Evolutionary conservation across 2,888 invertebrate genomes (phyloP).

Genomic region (Lochmaea capreae): DNA sequence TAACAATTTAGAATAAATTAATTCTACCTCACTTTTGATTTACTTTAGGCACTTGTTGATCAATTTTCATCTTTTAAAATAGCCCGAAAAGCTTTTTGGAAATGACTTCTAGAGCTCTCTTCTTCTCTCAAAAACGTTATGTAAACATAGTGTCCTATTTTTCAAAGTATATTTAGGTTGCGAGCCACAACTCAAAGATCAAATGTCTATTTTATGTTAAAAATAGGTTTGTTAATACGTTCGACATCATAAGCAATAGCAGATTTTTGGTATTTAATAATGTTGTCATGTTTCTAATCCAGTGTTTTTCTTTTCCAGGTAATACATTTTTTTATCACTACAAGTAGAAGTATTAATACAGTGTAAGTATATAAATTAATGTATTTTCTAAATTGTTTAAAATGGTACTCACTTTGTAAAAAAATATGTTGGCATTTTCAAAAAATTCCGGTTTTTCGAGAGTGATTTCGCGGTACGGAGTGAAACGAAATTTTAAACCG

Average conservation of each 20-base stretch:
- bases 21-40: constrained; percentile 3
- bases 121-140: no score
- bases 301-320: constrained; percentile 1
- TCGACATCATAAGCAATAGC: no score
- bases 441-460: neutral
- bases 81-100: no score
- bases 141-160: no score
- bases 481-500: neutral
- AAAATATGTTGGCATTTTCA: neutral
- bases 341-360: neutral
- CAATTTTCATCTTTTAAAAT: neutral
- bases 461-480: neutral
- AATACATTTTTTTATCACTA: neutral
- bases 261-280: no score
- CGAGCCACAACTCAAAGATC: no score
- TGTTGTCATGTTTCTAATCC: neutral
- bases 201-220: no score
- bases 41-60: constrained; percentile 14
- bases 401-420: neutral
- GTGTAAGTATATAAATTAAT: neutral
- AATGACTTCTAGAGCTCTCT: no score
- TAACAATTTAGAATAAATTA: constrained; percentile 11
- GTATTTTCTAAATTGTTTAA: neutral
- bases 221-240: no score
- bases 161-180: no score